Evolutionary conservation across 2,113 vertebrate genomes (phyloP).

Genomic region (Elephas maximus): DNA sequence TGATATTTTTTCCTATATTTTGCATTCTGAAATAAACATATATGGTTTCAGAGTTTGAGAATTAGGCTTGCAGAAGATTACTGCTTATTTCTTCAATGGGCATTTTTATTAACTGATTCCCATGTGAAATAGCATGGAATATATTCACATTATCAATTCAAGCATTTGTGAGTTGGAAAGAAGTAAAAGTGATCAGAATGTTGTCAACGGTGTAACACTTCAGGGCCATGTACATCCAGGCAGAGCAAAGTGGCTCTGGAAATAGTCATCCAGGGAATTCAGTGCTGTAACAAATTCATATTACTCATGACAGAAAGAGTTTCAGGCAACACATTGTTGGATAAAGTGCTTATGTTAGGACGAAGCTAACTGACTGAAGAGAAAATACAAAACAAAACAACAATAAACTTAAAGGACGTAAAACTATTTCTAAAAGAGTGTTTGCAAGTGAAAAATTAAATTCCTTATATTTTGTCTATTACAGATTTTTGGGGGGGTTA

Average conservation of each 20-base stretch:
- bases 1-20: not conserved
- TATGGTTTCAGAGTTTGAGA: not conserved
- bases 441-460: not conserved
- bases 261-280: not conserved
- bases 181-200: not conserved
- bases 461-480: not conserved
- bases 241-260: not conserved
- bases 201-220: not conserved
- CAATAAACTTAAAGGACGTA: not conserved
- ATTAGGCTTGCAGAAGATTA: not conserved
- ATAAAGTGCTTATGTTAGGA: not conserved
- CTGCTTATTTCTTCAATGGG: not conserved
- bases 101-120: not conserved
- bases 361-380: slow-evolving; percentile 7
- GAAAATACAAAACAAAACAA: not conserved
- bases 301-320: not conserved
- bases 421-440: not conserved
- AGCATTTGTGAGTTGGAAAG: not conserved
- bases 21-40: not conserved
- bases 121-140: not conserved
- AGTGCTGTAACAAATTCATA: not conserved
- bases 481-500: not conserved
- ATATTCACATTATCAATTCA: not conserved
- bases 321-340: not conserved
- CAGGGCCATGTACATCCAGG: not conserved